Conservation (phyloP, 2,113 vertebrate genomes). For the Campylomormyrus tamandua region DNA sequence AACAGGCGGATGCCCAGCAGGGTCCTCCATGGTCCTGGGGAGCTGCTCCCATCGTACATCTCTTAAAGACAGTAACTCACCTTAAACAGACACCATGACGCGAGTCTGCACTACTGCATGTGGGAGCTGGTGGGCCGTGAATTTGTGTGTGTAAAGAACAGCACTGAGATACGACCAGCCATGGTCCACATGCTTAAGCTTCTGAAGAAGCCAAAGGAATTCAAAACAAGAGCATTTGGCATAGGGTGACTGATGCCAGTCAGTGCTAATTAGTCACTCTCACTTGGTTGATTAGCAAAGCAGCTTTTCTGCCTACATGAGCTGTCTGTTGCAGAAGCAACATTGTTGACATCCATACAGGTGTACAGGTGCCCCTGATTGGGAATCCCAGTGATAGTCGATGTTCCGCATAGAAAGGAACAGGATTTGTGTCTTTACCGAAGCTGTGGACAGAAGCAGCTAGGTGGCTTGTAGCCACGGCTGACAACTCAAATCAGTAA, state of each 20-base stretch:
- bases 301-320: background rate
- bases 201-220: background rate
- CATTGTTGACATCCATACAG: background rate
- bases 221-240: background rate
- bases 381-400: background rate
- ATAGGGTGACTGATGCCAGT: background rate
- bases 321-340: background rate
- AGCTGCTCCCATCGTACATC: background rate
- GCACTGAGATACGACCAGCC: background rate
- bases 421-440: background rate
- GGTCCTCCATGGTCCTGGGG: background rate
- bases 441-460: background rate
- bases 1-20: background rate
- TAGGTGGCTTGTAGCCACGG: background rate
- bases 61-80: background rate
- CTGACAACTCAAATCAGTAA: background rate
- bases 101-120: background rate
- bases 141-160: background rate
- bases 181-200: background rate
- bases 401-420: background rate
- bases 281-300: background rate
- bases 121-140: background rate
- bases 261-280: slow-evolving; percentile 12
- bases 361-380: background rate
- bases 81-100: background rate